Evolutionary conservation across 2,888 invertebrate genomes (phyloP).

Genomic region (Germaria angustata): DNA sequence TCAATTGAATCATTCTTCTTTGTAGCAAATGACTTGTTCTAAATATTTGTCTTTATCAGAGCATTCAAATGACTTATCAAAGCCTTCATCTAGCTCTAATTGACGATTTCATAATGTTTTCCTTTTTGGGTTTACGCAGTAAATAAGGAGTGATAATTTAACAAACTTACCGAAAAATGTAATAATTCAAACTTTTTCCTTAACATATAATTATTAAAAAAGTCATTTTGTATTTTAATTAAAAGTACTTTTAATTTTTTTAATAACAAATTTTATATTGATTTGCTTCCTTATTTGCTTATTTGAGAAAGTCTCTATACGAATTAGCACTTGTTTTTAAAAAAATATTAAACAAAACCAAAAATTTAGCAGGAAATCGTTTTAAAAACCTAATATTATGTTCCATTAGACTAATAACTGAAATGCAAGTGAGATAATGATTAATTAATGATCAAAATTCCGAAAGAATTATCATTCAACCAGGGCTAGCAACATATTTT

Average conservation of each 20-base stretch:
- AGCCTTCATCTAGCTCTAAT: too few species aligned
- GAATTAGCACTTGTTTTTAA: background rate
- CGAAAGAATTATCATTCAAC: background rate
- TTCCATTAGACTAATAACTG: slow-evolving; percentile 4
- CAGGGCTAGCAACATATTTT: too few species aligned
- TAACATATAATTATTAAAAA: too few species aligned
- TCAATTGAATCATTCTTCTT: too few species aligned
- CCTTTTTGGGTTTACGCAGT: too few species aligned
- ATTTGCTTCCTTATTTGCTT: background rate
- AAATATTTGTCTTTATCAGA: too few species aligned
- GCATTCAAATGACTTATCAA: too few species aligned
- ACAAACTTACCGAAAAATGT: too few species aligned
- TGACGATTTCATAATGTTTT: too few species aligned
- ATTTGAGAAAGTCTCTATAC: background rate
- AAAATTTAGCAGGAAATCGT: background rate
- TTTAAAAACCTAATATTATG: background rate
- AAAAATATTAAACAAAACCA: background rate
- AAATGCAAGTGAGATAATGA: background rate
- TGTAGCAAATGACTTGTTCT: too few species aligned
- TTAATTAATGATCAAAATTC: too few species aligned
- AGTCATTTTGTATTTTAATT: background rate
- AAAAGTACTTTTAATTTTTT: background rate
- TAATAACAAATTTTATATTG: background rate
- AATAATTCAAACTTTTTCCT: background rate
- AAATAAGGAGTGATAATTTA: too few species aligned